Conservation (phyloP, 1,140 invertebrate species). For the Doryteuthis pealeii region DNA sequence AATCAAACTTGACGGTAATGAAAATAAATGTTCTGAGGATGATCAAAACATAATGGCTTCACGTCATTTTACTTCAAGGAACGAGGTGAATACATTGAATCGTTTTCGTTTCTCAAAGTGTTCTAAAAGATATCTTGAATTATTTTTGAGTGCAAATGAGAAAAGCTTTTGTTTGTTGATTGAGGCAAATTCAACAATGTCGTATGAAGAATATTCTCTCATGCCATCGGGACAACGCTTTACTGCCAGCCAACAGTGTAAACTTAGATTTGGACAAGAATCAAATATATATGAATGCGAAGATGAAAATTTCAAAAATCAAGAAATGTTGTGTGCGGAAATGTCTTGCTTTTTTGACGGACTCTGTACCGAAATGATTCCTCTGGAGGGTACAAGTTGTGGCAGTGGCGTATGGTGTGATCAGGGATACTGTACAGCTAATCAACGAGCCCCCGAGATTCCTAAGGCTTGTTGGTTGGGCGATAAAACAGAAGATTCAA, state of each 20-base stretch:
- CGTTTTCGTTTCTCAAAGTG: background rate
- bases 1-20: background rate
- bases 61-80: background rate
- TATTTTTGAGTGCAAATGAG: background rate
- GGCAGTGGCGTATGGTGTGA: background rate
- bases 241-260: background rate
- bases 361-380: background rate
- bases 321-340: background rate
- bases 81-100: background rate
- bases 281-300: background rate
- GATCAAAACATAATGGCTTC: background rate
- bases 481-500: background rate
- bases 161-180: background rate
- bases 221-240: background rate
- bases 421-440: background rate
- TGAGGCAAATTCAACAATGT: background rate
- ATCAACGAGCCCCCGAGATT: background rate
- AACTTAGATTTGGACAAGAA: background rate
- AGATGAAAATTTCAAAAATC: background rate
- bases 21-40: background rate
- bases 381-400: background rate
- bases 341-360: background rate
- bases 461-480: background rate
- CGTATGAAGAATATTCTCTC: background rate
- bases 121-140: background rate